phyloP scores from a whole-genome alignment of 2,888 invertebrate species.

The Clunio marinus region DNA sequence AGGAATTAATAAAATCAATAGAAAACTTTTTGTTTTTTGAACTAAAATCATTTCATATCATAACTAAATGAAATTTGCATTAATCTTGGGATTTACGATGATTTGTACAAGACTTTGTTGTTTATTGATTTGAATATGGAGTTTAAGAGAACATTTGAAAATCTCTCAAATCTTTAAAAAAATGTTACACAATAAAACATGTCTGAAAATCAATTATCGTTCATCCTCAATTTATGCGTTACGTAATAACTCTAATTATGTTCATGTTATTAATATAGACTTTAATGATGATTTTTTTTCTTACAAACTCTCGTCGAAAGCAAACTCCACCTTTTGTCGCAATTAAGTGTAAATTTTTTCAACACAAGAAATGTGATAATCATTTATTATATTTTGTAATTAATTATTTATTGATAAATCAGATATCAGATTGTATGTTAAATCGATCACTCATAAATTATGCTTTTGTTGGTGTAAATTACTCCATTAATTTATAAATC shows the following conservation, averaged over 20 bases:
- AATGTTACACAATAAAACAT: background rate
- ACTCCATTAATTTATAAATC: conserved; percentile 32
- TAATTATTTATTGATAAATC: background rate
- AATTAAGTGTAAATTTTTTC: conserved; percentile 39
- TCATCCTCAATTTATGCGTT: background rate
- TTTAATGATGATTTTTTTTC: background rate
- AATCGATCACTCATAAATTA: conserved; percentile 42
- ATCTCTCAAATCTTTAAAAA: background rate
- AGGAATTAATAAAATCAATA: no score
- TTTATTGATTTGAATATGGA: background rate
- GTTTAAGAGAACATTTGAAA: background rate
- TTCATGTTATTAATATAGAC: background rate
- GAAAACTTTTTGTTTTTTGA: background rate
- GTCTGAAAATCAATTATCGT: background rate
- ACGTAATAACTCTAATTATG: background rate
- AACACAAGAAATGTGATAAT: conserved; percentile 41
- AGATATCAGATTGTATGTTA: conserved; percentile 40
- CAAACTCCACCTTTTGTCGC: conserved; percentile 51
- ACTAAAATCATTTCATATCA: background rate
- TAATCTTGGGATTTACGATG: background rate
- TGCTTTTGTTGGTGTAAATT: conserved; percentile 4
- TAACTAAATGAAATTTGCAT: background rate
- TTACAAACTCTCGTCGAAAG: conserved; percentile 43
- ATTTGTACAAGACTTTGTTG: background rate
- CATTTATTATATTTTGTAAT: background rate